These are phyloP conservation scores for Phasia obesa DNA, from an alignment of 2,888 invertebrate species.

Conservation along the genomic window DNA sequence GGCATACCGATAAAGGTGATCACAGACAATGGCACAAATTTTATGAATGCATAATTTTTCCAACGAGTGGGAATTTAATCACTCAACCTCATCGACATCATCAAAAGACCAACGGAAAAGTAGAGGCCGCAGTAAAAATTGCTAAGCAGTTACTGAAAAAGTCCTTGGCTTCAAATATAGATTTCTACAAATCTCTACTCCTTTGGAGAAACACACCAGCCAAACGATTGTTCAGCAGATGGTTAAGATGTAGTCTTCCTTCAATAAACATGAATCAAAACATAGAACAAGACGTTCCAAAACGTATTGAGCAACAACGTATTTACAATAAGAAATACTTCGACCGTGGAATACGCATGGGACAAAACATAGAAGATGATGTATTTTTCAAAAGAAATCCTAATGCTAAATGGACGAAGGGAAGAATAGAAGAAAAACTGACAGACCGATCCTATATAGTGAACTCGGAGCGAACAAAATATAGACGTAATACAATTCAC, in stretches of 20 bases:
- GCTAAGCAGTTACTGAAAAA: constrained; percentile 1
- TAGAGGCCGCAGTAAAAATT: constrained; percentile 38
- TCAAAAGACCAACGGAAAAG: constrained; percentile 47
- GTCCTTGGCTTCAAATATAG: background rate
- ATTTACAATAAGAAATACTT: constrained; percentile 29
- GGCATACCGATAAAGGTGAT: constrained; percentile 47
- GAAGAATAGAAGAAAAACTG: too few species aligned
- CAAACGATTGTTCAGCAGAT: constrained; percentile 16
- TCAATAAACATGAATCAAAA: background rate
- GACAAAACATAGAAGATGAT: background rate
- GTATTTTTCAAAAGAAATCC: background rate
- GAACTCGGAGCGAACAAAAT: too few species aligned
- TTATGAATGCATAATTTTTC: constrained; percentile 40
- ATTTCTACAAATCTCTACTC: constrained; percentile 25
- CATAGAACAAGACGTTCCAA: background rate
- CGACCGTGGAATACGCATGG: background rate
- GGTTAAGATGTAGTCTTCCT: constrained; percentile 17
- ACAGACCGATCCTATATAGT: too few species aligned
- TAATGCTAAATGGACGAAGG: too few species aligned
- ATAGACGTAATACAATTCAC: too few species aligned
- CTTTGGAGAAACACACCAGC: constrained; percentile 18
- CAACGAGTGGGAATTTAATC: too few species aligned
- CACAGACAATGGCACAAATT: constrained; percentile 29
- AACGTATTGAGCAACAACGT: constrained; percentile 6
- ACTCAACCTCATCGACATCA: constrained; percentile 39